Evolutionary conservation across 1,140 invertebrate genomes (phyloP), one percentile per base, ranked within the genome.

Genomic region (Philaenus spumarius): DNA sequence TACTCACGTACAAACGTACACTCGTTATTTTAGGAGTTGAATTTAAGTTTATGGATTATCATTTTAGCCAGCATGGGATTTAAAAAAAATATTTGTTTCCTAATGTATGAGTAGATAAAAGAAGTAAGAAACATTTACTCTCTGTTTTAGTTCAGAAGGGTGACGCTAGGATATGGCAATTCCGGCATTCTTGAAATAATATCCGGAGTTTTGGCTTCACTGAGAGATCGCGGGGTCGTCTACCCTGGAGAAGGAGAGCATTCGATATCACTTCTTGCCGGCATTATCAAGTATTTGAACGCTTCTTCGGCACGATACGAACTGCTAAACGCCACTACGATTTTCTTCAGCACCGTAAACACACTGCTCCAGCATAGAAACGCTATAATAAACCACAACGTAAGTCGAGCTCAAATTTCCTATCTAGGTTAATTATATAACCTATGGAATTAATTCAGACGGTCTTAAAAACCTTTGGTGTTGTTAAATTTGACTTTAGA

Each of bases 91-190:
- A n/a, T n/a, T n/a, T n/a, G n/a, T n/a, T n/a, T n/a, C n/a, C n/a
- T n/a, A n/a, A n/a, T n/a, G n/a, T n/a, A n/a, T n/a, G n/a, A n/a
- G n/a, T n/a, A n/a, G n/a, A n/a, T n/a, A n/a, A n/a, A n/a, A n/a
- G n/a, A n/a, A n/a, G n/a, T n/a, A n/a, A n/a, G n/a, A 45, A 5
- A 45, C 42, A 20, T 37, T 46, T n/a, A n/a, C n/a, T n/a, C n/a
- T 60, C 60, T 54, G n/a, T 55, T 54, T 34, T 64, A 84, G 76
- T 86, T 86, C 64, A 77, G 70, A 7, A 77, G 77, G 2, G 67
- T 84, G 17, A 83, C 78, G 1, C 75, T 82, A 35, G 85, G 85
- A 0, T 87, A 83, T 59, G 82, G 83, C 56, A 82, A 79, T 64
- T 78, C 74, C 7, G 80, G 78, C 30, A 74, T 75, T 1, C 73